Evolutionary conservation across 2,113 vertebrate genomes (phyloP), one percentile per base, ranked within the genome.

Genomic region (Perognathus longimembris): DNA sequence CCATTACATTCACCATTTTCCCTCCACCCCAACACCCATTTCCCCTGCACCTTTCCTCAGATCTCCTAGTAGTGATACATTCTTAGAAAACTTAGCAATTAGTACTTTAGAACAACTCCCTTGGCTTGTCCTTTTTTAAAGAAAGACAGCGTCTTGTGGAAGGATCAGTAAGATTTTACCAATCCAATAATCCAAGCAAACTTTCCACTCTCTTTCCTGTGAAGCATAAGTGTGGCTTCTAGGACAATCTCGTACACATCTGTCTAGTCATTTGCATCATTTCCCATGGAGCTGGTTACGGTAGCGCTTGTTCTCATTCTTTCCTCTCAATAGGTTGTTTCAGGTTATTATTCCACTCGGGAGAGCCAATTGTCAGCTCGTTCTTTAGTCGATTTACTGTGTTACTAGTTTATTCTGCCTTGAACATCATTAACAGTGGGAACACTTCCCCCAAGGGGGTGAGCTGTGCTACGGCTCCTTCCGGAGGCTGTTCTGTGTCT

Each of bases 21-120:
- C 38, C 54, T 54, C 3, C 15, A 57, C 38, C 21, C 59, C 8
- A 3, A 8, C 57, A 28, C 86, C 59, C 63, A 32, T 40, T 88
- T 88, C 79, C 32, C 42, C 66, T 79, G 50, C 7, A 50, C 4
- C 17, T 85, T 90, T 57, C 34, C 22, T 89, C 63, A 22, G 50
- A 36, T 50, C 32, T 32, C 80, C 34, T 40, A 36, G 5, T 50
- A 86, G 7, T 40, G 6, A 34, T 87, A 50, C 87, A 30, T 85
- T 84, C 90, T 74, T 78, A 24, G 66, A 91, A 95, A 89, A 78
- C 57, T 26, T 24, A 82, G 34, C 40, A 77, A 80, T 15, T 50
- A 1, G 6, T 26, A 63, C 82, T 74, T 89, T 78, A 80, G 42
- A 84, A 32, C 69, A 69, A 70, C 40, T 15, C 45, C 42, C 30